phyloP scores from a whole-genome alignment of 2,888 invertebrate species.

The Diarsia rubi region DNA sequence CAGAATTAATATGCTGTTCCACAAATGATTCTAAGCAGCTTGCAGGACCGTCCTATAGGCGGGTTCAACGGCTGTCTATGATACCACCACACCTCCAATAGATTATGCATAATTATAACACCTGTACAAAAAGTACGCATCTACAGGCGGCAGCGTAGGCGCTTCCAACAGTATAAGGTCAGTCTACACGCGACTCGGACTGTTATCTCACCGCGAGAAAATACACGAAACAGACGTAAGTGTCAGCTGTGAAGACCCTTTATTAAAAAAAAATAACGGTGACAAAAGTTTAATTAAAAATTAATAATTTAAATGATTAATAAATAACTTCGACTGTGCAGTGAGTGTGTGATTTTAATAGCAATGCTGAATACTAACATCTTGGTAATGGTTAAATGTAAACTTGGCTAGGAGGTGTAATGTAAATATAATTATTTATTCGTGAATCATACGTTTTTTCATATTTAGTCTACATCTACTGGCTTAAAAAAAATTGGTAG shows the following conservation, averaged over 20 bases:
- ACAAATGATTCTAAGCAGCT: not conserved
- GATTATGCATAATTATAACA: constrained; percentile 27
- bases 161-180: constrained; percentile 83
- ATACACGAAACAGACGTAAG: constrained; percentile 84
- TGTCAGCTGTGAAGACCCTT: constrained; percentile 50
- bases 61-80: constrained; percentile 41
- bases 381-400: constrained; percentile 30
- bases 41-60: constrained; percentile 20
- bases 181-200: constrained; percentile 68
- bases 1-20: not conserved
- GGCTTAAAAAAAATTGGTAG: not conserved
- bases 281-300: constrained; percentile 23
- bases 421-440: constrained; percentile 34
- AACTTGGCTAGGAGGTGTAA: constrained; percentile 30
- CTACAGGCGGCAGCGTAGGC: constrained; percentile 80
- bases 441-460: constrained; percentile 23
- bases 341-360: constrained; percentile 57
- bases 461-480: constrained; percentile 1
- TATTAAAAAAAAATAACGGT: constrained; percentile 35
- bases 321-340: constrained; percentile 44
- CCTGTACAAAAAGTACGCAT: constrained; percentile 56
- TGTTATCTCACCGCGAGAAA: constrained; percentile 82
- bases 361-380: constrained; percentile 36
- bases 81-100: constrained; percentile 10
- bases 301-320: constrained; percentile 9